These are phyloP conservation scores for Limnephilus marmoratus DNA, from an alignment of 2,888 invertebrate species.

Conservation along the genomic window DNA sequence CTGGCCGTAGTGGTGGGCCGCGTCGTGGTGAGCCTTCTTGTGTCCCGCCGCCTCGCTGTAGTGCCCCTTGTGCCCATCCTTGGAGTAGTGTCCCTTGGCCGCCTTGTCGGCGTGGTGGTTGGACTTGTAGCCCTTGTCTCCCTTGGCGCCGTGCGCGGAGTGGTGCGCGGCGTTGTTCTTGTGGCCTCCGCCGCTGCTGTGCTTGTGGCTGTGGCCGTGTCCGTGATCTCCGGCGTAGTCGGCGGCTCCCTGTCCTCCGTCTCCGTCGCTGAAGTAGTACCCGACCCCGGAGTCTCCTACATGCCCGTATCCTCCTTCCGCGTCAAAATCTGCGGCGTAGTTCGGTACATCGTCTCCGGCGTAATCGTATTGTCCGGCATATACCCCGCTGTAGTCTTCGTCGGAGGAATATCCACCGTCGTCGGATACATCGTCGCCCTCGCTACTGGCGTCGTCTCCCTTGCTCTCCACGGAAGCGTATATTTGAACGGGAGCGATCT, in stretches of 20 bases:
- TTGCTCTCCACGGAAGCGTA: conserved; percentile 44
- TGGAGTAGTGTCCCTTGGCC: conserved; percentile 77
- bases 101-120: conserved; percentile 78
- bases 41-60: conserved; percentile 77
- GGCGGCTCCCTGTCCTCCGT: background rate
- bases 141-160: conserved; percentile 77
- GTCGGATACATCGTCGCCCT: conserved; percentile 57
- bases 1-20: conserved; percentile 77
- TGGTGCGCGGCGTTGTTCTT: conserved; percentile 75
- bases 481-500: conserved; percentile 14
- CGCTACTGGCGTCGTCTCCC: conserved; percentile 50
- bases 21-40: conserved; percentile 77
- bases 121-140: conserved; percentile 77
- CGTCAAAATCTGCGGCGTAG: conserved; percentile 40
- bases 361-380: conserved; percentile 49
- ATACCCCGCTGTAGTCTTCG: conserved; percentile 40
- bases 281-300: conserved; percentile 47
- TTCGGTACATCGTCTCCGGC: conserved; percentile 40
- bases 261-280: background rate
- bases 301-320: background rate
- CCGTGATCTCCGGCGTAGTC: conserved; percentile 39
- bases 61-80: conserved; percentile 76
- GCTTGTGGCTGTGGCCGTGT: conserved; percentile 57
- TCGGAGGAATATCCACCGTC: conserved; percentile 65
- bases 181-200: conserved; percentile 73